phyloP scores from a whole-genome alignment of 1,140 invertebrate genomes.

The Drosophila novamexicana region DNA sequence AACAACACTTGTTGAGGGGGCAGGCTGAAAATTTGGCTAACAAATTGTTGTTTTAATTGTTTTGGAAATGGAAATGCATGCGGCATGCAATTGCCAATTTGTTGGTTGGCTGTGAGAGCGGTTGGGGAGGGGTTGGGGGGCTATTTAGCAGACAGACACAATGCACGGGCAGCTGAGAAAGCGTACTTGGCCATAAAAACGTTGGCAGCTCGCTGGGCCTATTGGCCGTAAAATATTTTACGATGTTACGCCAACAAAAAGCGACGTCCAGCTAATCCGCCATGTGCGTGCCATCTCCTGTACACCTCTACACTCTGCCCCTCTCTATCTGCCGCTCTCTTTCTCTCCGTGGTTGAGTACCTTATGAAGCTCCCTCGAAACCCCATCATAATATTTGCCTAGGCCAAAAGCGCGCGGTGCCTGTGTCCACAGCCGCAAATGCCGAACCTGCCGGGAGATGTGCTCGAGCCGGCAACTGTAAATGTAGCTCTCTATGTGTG shows the following conservation, averaged over 20 bases:
- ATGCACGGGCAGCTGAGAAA: constrained; percentile 47
- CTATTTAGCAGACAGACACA: constrained; percentile 39
- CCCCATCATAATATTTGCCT: constrained; percentile 81
- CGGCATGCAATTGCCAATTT: neutral
- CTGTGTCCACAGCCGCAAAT: constrained; percentile 28
- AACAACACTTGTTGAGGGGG: constrained; percentile 22
- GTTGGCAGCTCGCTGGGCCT: constrained; percentile 61
- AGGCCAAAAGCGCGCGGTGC: constrained; percentile 42
- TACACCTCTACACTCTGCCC: neutral
- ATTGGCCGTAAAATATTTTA: constrained; percentile 82
- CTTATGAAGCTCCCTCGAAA: neutral
- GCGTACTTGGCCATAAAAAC: constrained; percentile 63
- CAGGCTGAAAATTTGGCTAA: neutral
- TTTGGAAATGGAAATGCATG: constrained; percentile 4
- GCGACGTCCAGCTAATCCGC: constrained; percentile 40
- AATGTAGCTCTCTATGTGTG: constrained; percentile 28
- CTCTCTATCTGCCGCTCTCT: constrained; percentile 1
- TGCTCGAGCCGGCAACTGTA: constrained; percentile 24
- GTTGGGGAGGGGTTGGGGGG: neutral
- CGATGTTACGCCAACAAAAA: constrained; percentile 77
- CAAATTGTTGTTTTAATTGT: neutral
- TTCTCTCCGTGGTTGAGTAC: neutral
- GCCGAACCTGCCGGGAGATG: constrained; percentile 28
- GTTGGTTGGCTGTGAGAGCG: neutral
- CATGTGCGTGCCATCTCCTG: constrained; percentile 27